Evolutionary conservation across 2,113 vertebrate species (phyloP).

Genomic region (Onychorhynchus coronatus): DNA sequence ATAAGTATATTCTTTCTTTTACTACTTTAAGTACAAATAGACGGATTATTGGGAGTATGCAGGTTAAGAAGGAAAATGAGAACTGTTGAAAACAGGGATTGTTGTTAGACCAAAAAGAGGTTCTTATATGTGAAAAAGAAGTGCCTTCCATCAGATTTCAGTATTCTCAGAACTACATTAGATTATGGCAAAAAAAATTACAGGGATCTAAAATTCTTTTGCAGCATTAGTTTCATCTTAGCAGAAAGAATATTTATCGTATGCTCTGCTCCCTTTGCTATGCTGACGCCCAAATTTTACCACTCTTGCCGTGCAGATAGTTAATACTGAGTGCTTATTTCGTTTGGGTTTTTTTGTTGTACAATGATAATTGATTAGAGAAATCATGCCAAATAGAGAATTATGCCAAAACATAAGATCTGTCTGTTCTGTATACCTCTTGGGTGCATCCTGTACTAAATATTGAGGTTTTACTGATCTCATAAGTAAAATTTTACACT

Average conservation of each 20-base stretch:
- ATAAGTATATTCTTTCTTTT: not conserved
- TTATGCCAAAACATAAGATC: not conserved
- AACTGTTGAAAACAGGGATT: not conserved
- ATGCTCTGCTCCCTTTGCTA: not conserved
- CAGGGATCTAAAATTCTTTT: not conserved
- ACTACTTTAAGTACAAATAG: not conserved
- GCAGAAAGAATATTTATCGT: not conserved
- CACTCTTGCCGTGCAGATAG: not conserved
- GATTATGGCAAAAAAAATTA: not conserved
- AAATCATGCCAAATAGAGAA: not conserved
- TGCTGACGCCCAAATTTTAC: not conserved
- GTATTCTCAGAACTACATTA: not conserved
- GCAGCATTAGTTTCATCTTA: not conserved
- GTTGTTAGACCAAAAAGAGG: not conserved
- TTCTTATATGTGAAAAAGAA: not conserved
- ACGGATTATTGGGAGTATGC: not conserved
- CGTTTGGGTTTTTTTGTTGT: not conserved
- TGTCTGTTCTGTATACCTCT: not conserved
- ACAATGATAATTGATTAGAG: not conserved
- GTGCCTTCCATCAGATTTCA: not conserved
- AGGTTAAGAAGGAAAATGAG: not conserved
- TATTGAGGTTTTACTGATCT: not conserved
- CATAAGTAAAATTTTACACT: not conserved
- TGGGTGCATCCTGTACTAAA: not conserved
- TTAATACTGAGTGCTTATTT: not conserved